Evolutionary conservation across 2,113 vertebrate species (phyloP).

Genomic region (Ictalurus punctatus): DNA sequence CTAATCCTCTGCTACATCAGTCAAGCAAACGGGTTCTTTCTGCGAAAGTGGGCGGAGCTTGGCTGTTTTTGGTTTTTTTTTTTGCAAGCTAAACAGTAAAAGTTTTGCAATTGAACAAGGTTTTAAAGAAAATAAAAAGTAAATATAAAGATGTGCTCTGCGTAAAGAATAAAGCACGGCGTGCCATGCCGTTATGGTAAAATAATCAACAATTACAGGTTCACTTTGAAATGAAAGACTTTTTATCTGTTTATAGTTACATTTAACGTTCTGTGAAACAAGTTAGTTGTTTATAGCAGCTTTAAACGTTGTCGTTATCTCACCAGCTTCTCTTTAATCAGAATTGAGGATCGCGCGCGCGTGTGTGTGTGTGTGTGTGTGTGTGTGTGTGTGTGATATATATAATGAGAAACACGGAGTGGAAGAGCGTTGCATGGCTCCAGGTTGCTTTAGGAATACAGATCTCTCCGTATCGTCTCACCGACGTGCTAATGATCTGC

Average conservation of each 20-base stretch:
- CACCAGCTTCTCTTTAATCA: neutral
- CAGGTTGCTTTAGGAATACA: conserved; percentile 47
- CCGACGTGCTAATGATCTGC: conserved; percentile 62
- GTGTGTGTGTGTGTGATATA: neutral
- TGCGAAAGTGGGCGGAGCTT: neutral
- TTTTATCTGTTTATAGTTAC: neutral
- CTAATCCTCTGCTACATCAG: neutral
- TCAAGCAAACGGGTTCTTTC: neutral
- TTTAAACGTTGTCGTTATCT: neutral
- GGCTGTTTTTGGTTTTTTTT: neutral
- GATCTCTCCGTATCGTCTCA: conserved; percentile 50
- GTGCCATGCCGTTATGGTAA: neutral
- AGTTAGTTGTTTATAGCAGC: neutral
- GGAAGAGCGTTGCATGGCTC: neutral
- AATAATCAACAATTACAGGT: neutral
- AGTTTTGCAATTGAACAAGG: neutral
- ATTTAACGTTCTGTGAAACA: neutral
- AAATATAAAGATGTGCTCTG: neutral
- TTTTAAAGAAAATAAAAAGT: too few relatives aligned
- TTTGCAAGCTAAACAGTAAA: neutral
- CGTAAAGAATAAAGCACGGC: neutral
- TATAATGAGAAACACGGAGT: neutral
- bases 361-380: neutral
- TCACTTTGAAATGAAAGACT: too few relatives aligned
- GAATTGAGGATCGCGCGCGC: neutral